These are phyloP conservation scores for Ifrita kowaldi DNA, from an alignment of 2,113 vertebrate species.

Conservation along the genomic window DNA sequence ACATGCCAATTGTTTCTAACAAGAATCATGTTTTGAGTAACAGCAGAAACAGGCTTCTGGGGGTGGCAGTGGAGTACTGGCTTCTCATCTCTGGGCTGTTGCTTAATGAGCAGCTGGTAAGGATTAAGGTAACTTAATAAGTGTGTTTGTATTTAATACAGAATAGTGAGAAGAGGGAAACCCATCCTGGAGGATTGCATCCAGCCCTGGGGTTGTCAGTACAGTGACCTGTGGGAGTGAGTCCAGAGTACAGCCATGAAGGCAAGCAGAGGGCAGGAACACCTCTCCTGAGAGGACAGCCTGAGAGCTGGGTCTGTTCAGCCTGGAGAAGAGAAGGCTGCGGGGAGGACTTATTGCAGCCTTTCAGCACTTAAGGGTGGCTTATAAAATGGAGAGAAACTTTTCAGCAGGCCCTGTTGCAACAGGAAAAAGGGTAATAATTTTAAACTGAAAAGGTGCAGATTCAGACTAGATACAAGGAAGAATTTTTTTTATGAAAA, in stretches of 20 bases:
- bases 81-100: neutral
- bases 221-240: fast-evolving
- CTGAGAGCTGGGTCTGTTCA: neutral
- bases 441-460: neutral
- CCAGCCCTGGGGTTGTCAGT: neutral
- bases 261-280: fast-evolving
- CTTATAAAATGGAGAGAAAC: neutral
- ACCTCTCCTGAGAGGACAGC: neutral
- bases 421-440: fast-evolving
- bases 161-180: neutral
- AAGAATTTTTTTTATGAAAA: neutral
- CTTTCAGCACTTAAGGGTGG: neutral
- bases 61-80: neutral
- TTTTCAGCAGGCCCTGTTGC: neutral
- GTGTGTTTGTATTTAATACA: neutral
- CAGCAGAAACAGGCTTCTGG: neutral
- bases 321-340: neutral
- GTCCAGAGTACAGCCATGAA: neutral
- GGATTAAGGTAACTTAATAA: neutral
- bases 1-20: neutral
- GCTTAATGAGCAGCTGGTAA: neutral
- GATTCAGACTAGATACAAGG: neutral
- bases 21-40: neutral
- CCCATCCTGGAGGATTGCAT: too few species aligned
- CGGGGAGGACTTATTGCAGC: fast-evolving